Evolutionary conservation across 1,140 invertebrate species (phyloP).

Genomic region (Drosophila triauraria): DNA sequence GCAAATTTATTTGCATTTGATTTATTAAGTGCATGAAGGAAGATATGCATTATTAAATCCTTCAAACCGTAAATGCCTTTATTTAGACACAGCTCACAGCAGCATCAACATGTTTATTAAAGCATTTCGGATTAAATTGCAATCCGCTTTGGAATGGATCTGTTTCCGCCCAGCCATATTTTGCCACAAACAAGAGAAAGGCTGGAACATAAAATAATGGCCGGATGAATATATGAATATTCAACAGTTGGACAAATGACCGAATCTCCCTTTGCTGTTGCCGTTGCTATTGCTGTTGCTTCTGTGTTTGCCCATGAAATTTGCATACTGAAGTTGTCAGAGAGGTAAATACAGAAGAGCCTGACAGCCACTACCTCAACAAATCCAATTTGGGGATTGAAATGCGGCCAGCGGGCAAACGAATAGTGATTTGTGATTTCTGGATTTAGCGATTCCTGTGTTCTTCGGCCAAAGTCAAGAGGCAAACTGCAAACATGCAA

Average conservation of each 20-base stretch:
- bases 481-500: conserved; percentile 30
- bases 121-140: conserved; percentile 11
- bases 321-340: conserved; percentile 37
- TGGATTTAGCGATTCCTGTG: conserved; percentile 3
- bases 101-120: conserved; percentile 6
- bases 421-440: conserved; percentile 22
- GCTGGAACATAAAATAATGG: conserved; percentile 30
- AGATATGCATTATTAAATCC: conserved; percentile 10
- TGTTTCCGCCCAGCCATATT: background rate
- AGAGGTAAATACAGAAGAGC: conserved; percentile 18
- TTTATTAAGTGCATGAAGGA: conserved; percentile 1
- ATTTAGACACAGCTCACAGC: conserved; percentile 8
- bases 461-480: conserved; percentile 10
- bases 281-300: background rate
- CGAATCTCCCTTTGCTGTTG: conserved; percentile 17
- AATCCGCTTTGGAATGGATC: conserved; percentile 12
- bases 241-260: conserved; percentile 34
- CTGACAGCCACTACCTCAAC: conserved; percentile 38
- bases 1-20: conserved; percentile 13
- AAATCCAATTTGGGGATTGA: conserved; percentile 37
- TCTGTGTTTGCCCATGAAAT: conserved; percentile 39
- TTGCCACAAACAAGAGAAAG: background rate
- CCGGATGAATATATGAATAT: conserved; percentile 36
- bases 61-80: conserved; percentile 3
- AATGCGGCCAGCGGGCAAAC: conserved; percentile 16